Base-by-base conservation (phyloP, 2,888 invertebrate genomes). In the Tanytarsus gracilentus region DNA sequence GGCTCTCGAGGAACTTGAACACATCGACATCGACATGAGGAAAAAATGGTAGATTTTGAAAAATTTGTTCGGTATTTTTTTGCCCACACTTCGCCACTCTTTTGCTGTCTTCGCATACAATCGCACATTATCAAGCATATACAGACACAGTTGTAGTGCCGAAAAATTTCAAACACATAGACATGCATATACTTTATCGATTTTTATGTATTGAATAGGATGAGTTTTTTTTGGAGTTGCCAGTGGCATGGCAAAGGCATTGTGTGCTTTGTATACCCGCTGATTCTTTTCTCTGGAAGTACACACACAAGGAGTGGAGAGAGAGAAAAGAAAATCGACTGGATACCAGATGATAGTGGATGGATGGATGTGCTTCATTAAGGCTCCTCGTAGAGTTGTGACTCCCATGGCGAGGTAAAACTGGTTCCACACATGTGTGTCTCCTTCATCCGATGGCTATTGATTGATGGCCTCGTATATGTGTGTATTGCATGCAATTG, bases 401-500 rank as follows among this genome's bases (percentile, higher is more conserved):
- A 52, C 52, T 23, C 58, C 58, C 58, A 48, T 58, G 58, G 58
- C 18, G 58, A 48, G 30, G 18, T 25, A 21, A 58, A 58, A 49
- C 25, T 44, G 44, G 44, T 44, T 44, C 23, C 49, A 49, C 49
- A 58, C 27, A 40, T 44, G 44, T 44, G 48, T 16, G 44, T 39
- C 26, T 29, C 25, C 39, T 25, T 27, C 27, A 21, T 44, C 23
- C 8, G 39, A 40, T 55, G 27, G 44, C 27, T 58, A 58, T 58
- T 58, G 58, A 58, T 58, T 58, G 58, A 58, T 58, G 58, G 58
- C 58, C 58, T 58, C 48, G 58, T 29, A n/a, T n/a, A n/a, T n/a
- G n/a, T n/a, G n/a, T 48, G 48, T 44, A 3, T 33, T 23, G 18
- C 58, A 58, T 58, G 58, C 51, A 51, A n/a, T 49, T 44, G 48